Conservation (phyloP, 2,113 vertebrate species). For the Platysternon megacephalum region DNA sequence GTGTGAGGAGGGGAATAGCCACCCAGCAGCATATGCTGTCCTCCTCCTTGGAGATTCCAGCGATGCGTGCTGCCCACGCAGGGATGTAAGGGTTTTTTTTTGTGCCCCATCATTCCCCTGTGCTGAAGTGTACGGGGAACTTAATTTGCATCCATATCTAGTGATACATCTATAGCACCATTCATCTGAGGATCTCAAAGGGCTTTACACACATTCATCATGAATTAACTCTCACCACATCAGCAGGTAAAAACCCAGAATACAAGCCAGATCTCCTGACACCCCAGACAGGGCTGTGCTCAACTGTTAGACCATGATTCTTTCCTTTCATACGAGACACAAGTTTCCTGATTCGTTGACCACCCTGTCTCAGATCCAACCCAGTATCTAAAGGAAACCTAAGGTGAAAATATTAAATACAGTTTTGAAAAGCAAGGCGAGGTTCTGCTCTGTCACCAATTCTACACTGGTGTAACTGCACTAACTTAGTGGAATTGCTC, state of each 20-base stretch:
- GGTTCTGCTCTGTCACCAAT: too few species aligned
- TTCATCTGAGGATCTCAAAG: not conserved
- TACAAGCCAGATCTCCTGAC: too few species aligned
- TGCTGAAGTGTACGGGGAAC: not conserved
- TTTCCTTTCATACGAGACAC: not conserved
- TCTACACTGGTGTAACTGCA: too few species aligned
- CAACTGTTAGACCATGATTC: too few species aligned
- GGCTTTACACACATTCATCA: not conserved
- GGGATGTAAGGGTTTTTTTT: not conserved
- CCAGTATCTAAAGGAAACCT: too few species aligned
- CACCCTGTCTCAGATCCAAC: too few species aligned
- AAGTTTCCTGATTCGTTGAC: not conserved
- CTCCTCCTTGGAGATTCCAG: not conserved
- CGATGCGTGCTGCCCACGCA: not conserved
- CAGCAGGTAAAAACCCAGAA: not conserved
- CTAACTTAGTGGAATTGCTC: too few species aligned
- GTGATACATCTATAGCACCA: not conserved
- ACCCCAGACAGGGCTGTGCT: too few species aligned
- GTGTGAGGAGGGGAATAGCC: not conserved
- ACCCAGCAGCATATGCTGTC: not conserved
- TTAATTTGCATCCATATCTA: not conserved
- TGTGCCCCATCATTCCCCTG: not conserved
- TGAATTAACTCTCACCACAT: not conserved
- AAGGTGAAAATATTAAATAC: too few species aligned
- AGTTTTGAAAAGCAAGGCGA: too few species aligned